Evolutionary conservation across 2,888 invertebrate species (phyloP).

Genomic region (Philopedon plagiatum): DNA sequence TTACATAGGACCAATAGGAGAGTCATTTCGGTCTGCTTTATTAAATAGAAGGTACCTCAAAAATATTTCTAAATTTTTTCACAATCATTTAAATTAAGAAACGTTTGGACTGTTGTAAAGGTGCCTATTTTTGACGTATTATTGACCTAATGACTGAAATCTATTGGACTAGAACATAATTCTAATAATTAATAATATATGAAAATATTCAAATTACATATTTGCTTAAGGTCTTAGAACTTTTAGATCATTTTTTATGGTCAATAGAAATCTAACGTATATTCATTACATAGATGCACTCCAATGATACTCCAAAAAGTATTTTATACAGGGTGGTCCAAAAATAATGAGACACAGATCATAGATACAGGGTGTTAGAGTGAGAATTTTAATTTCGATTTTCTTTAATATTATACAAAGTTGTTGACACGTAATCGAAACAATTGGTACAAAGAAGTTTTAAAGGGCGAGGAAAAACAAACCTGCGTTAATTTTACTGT

Average conservation of each 20-base stretch:
- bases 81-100: slow-evolving; percentile 54
- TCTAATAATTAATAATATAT: slow-evolving; percentile 1
- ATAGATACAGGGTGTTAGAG: too few species aligned
- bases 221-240: too few species aligned
- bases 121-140: slow-evolving; percentile 58
- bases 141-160: slow-evolving; percentile 53
- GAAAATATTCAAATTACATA: neutral
- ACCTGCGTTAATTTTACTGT: too few species aligned
- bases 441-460: too few species aligned
- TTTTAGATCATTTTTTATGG: neutral
- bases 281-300: neutral
- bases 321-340: too few species aligned
- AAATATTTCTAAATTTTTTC: slow-evolving; percentile 48
- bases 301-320: too few species aligned
- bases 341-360: too few species aligned
- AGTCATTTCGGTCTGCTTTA: slow-evolving; percentile 57
- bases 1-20: slow-evolving; percentile 57
- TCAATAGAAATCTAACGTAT: neutral
- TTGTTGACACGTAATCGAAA: too few species aligned
- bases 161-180: slow-evolving; percentile 52
- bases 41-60: slow-evolving; percentile 47
- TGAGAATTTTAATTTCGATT: too few species aligned
- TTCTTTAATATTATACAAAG: too few species aligned
- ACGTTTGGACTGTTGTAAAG: slow-evolving; percentile 56
- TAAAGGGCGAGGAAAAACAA: too few species aligned